These are phyloP conservation scores for Hofmannophila pseudospretella DNA, from an alignment of 2,888 invertebrate species.

Conservation along the genomic window DNA sequence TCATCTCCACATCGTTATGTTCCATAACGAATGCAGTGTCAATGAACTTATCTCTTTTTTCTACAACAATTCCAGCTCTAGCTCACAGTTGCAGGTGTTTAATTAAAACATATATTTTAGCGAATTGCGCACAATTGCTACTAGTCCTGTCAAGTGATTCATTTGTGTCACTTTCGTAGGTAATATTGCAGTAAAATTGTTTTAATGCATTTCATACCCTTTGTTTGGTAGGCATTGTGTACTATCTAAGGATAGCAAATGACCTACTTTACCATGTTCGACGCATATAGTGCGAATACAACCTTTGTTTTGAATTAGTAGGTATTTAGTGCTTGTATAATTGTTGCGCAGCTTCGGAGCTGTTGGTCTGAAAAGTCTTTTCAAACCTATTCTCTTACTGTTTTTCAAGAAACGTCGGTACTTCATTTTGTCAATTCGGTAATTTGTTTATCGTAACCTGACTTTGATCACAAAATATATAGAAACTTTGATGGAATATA, in stretches of 20 bases:
- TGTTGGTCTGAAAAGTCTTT: background rate
- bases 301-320: background rate
- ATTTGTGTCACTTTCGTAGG: constrained; percentile 18
- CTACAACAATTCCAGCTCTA: too few relatives aligned
- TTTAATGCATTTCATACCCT: constrained; percentile 11
- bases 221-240: constrained; percentile 22
- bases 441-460: background rate
- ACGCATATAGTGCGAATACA: constrained; percentile 5
- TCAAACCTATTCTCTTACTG: too few relatives aligned
- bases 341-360: background rate
- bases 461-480: too few relatives aligned
- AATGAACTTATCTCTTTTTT: background rate
- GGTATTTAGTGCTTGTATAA: background rate
- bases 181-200: constrained; percentile 11
- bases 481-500: background rate
- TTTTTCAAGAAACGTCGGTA: background rate
- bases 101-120: too few relatives aligned
- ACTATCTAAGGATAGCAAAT: constrained; percentile 28
- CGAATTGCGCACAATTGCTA: constrained; percentile 19
- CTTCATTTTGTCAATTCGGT: background rate
- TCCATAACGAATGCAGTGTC: too few relatives aligned
- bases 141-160: constrained; percentile 23
- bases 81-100: too few relatives aligned
- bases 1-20: too few relatives aligned
- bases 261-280: constrained; percentile 33